Percentiles rank a stretch among this genome's conserved stretches.
Conservation (phyloP, 37 sponge, comb jelly and placozoan species). For the Sycon ciliatum region DNA sequence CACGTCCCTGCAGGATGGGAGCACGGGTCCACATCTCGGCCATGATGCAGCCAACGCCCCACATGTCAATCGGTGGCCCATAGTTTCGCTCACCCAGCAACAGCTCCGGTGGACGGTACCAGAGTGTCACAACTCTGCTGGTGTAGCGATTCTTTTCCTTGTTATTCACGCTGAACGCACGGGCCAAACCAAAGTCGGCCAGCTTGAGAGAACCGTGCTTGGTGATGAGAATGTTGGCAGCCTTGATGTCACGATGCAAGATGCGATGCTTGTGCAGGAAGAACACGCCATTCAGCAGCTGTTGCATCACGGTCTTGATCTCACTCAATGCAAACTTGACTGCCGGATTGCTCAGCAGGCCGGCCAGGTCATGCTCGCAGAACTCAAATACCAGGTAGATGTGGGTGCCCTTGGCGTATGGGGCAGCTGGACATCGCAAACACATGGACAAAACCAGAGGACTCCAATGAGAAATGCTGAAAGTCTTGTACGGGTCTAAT, state of each 20-base stretch:
- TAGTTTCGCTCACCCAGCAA: conserved; percentile 90
- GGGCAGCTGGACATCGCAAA: conserved; percentile 62
- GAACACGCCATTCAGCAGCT: conserved; percentile 78
- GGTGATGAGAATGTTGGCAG: conserved; percentile 90
- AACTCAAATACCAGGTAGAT: conserved; percentile 95
- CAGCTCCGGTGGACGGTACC: conserved; percentile 97
- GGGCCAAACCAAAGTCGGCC: conserved; percentile 90
- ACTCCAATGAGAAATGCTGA: too few species aligned
- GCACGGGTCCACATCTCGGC: conserved; percentile 96
- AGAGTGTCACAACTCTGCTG: conserved; percentile 92
- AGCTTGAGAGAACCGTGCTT: conserved; percentile 73
- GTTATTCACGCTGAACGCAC: conserved; percentile 54
- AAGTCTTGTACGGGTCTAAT: too few species aligned
- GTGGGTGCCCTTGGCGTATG: conserved; percentile 80
- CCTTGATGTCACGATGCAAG: conserved; percentile 96
- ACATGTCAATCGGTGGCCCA: conserved; percentile 89
- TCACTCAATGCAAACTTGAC: conserved; percentile 76
- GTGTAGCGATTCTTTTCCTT: conserved; percentile 62
- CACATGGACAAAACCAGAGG: too few species aligned
- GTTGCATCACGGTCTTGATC: conserved; percentile 79
- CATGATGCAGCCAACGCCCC: conserved; percentile 99
- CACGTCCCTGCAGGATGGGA: conserved; percentile 88
- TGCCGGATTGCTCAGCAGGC: conserved; percentile 73
- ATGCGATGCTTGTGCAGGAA: conserved; percentile 74
- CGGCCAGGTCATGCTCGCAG: conserved; percentile 96